These are phyloP conservation scores for Ondatra zibethicus DNA, from an alignment of 2,113 vertebrate species.

Conservation along the genomic window DNA sequence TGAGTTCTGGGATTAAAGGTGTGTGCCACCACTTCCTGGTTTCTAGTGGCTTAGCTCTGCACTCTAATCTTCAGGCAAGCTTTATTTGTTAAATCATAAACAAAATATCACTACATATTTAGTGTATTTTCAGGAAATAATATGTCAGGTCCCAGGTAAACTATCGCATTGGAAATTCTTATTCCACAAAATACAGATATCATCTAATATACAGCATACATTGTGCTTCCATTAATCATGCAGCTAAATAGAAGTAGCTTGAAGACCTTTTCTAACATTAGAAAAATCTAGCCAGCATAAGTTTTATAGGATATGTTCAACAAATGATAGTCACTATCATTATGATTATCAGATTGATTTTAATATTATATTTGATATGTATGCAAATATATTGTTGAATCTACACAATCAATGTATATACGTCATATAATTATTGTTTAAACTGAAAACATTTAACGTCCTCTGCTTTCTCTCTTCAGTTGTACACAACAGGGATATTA, in stretches of 20 bases:
- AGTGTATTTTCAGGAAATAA: slow-evolving; percentile 27
- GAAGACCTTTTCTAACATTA: background rate
- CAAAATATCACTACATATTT: background rate
- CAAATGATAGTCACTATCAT: background rate
- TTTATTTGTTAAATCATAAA: too few relatives aligned
- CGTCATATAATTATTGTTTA: background rate
- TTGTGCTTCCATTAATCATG: background rate
- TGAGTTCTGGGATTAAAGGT: too few relatives aligned
- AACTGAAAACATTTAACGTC: background rate
- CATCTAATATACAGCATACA: background rate
- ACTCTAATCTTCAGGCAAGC: too few relatives aligned
- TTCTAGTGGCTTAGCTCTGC: too few relatives aligned
- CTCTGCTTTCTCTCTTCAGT: background rate
- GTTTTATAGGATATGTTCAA: background rate
- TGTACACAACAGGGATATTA: background rate
- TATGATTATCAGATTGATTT: background rate
- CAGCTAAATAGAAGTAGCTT: slow-evolving; percentile 23
- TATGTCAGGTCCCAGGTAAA: slow-evolving; percentile 11
- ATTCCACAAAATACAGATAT: background rate
- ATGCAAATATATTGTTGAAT: background rate
- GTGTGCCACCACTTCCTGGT: too few relatives aligned
- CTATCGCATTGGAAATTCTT: background rate
- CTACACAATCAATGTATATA: background rate
- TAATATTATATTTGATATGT: background rate
- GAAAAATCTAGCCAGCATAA: background rate